Base-by-base conservation (phyloP, 1,140 invertebrate genomes). In the Drosophila arizonae region DNA sequence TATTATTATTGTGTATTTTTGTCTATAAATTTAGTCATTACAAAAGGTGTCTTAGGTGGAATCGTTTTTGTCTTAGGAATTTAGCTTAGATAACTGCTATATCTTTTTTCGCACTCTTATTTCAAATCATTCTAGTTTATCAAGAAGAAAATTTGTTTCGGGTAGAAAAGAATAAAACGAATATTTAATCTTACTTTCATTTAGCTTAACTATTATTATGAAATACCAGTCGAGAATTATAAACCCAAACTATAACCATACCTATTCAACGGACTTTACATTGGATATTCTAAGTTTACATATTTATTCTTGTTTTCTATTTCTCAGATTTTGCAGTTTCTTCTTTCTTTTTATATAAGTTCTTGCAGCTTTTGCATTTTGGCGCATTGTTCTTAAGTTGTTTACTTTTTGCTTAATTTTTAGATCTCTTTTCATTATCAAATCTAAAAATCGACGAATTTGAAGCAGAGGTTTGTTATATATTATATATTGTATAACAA, bases 41-140 rank as follows among this genome's bases (percentile, higher is more conserved):
- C 84, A 87, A 87, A 87, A 88, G 84, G 84, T 87, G 73, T 87
- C 79, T 88, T 88, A 87, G 84, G 84, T 87, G 84, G 84, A 87
- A 87, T 87, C 84, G 84, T 87, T 87, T 39, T 88, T 87, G 84
- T 87, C 84, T 87, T 87, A 87, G 84, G 84, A 87, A 84, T 87
- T 87, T 87, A 87, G 84, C 84, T 87, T 87, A 87, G 84, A 88
- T 87, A 88, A 79, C 79, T 82, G 72, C 76, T 76, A 77, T 77
- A 15, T 48, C 46, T 48, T 21, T 48, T 70, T 70, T 87, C 64
- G 36, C 11, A 2, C 36, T 39, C 84, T 87, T 87, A 87, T 87
- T 87, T 87, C 84, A 87, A 87, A 87, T 87, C 84, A 87, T 88
- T 88, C 60, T 72, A 75, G 45, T 85, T 39, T 88, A 62, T 76